Evolutionary conservation across 2,888 invertebrate genomes (phyloP).

Genomic region (Mythimna loreyi): DNA sequence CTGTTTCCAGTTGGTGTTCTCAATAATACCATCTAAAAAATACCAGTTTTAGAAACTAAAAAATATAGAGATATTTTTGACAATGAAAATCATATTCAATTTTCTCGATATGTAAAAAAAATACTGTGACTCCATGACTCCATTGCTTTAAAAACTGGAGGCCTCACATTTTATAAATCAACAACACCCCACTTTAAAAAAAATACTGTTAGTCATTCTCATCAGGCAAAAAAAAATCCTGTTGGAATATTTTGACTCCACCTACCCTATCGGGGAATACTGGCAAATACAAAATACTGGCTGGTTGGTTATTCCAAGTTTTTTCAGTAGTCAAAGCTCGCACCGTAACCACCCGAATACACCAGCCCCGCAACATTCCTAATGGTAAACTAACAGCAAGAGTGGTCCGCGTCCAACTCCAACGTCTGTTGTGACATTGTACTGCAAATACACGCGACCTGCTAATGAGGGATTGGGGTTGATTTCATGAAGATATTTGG

Average conservation of each 20-base stretch:
- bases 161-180: background rate
- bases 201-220: background rate
- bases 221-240: background rate
- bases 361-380: conserved; percentile 56
- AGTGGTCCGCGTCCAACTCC: conserved; percentile 65
- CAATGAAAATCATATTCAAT: too few species aligned
- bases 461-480: background rate
- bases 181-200: background rate
- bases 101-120: too few species aligned
- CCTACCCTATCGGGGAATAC: background rate
- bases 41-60: background rate
- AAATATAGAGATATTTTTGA: background rate
- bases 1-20: background rate
- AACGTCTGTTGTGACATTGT: conserved; percentile 38
- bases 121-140: too few species aligned
- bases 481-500: background rate
- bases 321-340: conserved; percentile 22
- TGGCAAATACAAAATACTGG: too few species aligned
- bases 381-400: conserved; percentile 74
- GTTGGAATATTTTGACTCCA: too few species aligned
- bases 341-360: conserved; percentile 57
- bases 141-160: background rate
- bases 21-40: background rate
- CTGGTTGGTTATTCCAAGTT: background rate
- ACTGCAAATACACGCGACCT: background rate